Base-by-base conservation (phyloP, 1,140 invertebrate species). In the Polypedilum pembai region DNA sequence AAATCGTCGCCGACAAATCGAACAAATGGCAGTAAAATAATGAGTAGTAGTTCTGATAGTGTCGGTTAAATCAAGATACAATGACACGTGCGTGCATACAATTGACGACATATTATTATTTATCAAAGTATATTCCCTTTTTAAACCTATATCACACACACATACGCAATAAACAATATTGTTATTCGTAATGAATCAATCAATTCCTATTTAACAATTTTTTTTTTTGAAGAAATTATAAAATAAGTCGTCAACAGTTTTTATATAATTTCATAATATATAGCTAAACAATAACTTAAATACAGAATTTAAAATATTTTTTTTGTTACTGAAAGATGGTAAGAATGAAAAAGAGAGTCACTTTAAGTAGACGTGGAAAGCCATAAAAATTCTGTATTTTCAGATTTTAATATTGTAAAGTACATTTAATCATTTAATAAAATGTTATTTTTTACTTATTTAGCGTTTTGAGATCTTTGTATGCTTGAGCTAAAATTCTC, bases 1-100 rank as follows among this genome's bases (percentile, higher is more conserved):
- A 74, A 76, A 80, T 78, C n/a, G 81, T 69, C 65, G 20, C 65
- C 65, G 20, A 69, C 65, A 18, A 21, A 21, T 20, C 65, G 65
- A 69, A 69, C 65, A 21, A 69, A 12, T 21, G 18, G 65, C 10
- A 69, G 20, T 21, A 69, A 21, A 8, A 69, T 8, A 18, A 20
- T 18, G 65, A 69, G 10, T 7, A 69, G 17, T 21, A 69, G 65
- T 21, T 20, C 65, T 18, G 65, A 69, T 8, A 69, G 65, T 69
- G 65, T 69, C 8, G 65, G 65, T 69, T 69, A 21, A 69, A 8
- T 20, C 24, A 33, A 33, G 24, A 33, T 33, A 33, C 1, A 33
- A 33, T 33, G 24, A 33, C 24, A 33, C 24, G 24, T 5, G 24
- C 20, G 20, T 10, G 20, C 17, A 20, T 21, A n/a, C n/a, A n/a